Percentiles rank a stretch among this genome's conserved stretches.
phyloP scores from a whole-genome alignment of 2,113 vertebrate genomes.

The Felis chaus region DNA sequence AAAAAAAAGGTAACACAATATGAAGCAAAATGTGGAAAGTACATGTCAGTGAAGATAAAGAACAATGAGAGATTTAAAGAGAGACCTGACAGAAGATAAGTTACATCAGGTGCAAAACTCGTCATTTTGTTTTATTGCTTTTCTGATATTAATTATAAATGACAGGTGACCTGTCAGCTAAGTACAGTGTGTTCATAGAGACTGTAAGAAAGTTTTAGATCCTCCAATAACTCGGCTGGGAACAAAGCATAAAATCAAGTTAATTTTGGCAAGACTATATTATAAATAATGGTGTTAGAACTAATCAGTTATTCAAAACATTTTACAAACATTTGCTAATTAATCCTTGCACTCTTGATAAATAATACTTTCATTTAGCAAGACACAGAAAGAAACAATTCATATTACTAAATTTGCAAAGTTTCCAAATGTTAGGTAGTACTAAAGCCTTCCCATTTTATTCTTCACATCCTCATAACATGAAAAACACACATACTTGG shows the following conservation, averaged over 20 bases:
- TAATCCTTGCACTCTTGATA: slow-evolving; percentile 51
- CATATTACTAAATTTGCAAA: neutral
- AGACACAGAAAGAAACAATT: neutral
- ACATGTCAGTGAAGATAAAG: slow-evolving; percentile 42
- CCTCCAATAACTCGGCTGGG: neutral
- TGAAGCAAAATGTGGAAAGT: slow-evolving; percentile 65
- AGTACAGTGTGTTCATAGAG: slow-evolving; percentile 24
- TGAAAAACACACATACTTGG: neutral
- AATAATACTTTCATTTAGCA: slow-evolving; percentile 39
- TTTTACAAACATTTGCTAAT: slow-evolving; percentile 54
- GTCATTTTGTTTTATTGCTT: slow-evolving; percentile 79
- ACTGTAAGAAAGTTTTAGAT: slow-evolving; percentile 60
- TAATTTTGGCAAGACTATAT: slow-evolving; percentile 49
- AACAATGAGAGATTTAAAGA: slow-evolving; percentile 61
- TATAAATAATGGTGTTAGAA: slow-evolving; percentile 27
- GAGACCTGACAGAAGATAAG: slow-evolving; percentile 70
- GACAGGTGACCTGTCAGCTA: slow-evolving; percentile 75
- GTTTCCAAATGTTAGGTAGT: neutral
- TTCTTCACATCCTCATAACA: neutral
- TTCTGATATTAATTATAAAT: slow-evolving; percentile 82
- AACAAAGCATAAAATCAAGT: slow-evolving; percentile 37
- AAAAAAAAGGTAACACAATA: neutral
- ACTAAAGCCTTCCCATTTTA: neutral
- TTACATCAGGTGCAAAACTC: slow-evolving; percentile 74
- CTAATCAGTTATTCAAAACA: slow-evolving; percentile 62